Conservation (phyloP, 2,797 vertebrate species). For the Rhabdophis nuchalis region DNA sequence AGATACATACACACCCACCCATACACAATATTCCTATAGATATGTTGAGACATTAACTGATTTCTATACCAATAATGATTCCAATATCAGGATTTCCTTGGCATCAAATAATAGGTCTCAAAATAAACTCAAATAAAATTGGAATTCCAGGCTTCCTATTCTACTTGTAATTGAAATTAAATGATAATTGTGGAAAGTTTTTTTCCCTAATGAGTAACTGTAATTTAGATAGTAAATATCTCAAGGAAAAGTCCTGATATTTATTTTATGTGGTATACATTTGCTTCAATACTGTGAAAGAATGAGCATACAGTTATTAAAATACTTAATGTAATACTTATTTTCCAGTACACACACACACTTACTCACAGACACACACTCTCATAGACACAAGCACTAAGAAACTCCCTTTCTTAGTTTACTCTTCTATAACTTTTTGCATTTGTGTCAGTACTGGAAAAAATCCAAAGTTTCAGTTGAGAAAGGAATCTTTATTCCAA, state of each 20-base stretch:
- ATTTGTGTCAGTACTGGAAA: neutral
- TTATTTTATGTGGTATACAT: neutral
- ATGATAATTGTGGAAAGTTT: neutral
- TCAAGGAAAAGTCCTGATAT: neutral
- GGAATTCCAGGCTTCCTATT: neutral
- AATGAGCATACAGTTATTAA: neutral
- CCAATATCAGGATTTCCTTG: neutral
- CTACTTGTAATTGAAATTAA: neutral
- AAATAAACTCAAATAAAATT: neutral
- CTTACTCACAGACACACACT: too few species aligned
- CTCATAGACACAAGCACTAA: neutral
- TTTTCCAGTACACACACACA: neutral
- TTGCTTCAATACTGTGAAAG: neutral
- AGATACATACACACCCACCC: neutral
- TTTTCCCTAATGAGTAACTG: neutral
- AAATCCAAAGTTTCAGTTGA: neutral
- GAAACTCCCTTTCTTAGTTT: neutral
- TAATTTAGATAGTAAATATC: neutral
- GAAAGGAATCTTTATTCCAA: neutral
- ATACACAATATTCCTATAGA: neutral
- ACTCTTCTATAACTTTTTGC: neutral
- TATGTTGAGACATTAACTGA: neutral
- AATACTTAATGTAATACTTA: neutral
- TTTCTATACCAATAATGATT: neutral
- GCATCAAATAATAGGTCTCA: neutral